These are phyloP conservation scores for Lissonota sp. DNA, from an alignment of 2,888 invertebrate genomes.

Conservation along the genomic window DNA sequence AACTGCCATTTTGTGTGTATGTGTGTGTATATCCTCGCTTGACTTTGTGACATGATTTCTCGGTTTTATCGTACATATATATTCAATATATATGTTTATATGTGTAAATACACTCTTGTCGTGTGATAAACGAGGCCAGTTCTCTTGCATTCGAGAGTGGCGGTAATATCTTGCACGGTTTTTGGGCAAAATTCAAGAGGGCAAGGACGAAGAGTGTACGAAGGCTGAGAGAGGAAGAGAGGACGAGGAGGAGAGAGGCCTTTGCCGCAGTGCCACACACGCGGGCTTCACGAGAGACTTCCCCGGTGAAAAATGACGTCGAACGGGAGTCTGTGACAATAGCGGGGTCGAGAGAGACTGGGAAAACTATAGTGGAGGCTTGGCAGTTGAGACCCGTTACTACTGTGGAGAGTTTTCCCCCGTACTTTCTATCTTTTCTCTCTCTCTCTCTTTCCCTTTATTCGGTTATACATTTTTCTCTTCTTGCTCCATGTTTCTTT, in stretches of 20 bases:
- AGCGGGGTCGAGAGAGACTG: constrained; percentile 44
- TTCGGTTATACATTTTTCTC: constrained; percentile 40
- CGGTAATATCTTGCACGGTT: constrained; percentile 52
- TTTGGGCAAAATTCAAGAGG: constrained; percentile 55
- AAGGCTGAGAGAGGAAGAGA: neutral
- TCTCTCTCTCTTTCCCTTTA: constrained; percentile 45
- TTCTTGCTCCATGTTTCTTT: constrained; percentile 1
- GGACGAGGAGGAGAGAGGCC: constrained; percentile 9
- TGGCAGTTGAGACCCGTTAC: constrained; percentile 58
- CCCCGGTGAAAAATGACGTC: constrained; percentile 67
- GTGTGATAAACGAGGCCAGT: constrained; percentile 55
- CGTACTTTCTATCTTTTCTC: constrained; percentile 31
- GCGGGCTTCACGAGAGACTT: constrained; percentile 57
- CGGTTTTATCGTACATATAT: neutral
- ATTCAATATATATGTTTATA: neutral
- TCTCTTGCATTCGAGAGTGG: constrained; percentile 50
- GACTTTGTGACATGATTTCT: constrained; percentile 7
- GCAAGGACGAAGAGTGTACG: neutral
- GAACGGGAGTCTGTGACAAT: constrained; percentile 68
- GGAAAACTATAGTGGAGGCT: constrained; percentile 50
- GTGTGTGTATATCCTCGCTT: neutral
- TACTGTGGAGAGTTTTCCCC: constrained; percentile 47
- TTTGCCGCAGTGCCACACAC: constrained; percentile 48
- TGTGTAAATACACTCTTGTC: constrained; percentile 7
- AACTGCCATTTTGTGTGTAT: neutral